Conservation (phyloP, 2,113 vertebrate genomes). For the Psittacula cyanocephala region DNA sequence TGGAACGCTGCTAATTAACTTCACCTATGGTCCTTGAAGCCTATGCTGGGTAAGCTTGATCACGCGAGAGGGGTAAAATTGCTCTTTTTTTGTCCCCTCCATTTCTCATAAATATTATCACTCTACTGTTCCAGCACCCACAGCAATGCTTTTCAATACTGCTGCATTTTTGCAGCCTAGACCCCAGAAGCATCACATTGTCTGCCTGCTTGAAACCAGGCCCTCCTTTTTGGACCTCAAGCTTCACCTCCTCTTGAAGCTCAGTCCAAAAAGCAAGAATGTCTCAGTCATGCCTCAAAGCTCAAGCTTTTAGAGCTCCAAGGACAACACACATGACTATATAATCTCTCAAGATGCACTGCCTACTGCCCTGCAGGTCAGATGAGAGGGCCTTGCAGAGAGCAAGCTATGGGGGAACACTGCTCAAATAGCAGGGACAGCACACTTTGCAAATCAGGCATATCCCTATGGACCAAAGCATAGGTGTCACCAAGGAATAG, state of each 20-base stretch:
- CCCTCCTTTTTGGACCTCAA: neutral
- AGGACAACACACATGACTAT: neutral
- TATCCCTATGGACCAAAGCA: neutral
- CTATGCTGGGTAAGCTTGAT: accelerated
- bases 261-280: neutral
- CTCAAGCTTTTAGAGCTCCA: neutral
- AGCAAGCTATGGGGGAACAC: accelerated
- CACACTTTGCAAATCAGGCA: neutral
- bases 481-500: neutral
- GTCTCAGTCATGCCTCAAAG: neutral
- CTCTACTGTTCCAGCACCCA: no score
- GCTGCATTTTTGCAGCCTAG: neutral
- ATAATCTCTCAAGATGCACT: neutral
- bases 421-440: neutral
- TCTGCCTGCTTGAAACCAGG: neutral
- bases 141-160: neutral
- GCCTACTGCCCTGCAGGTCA: neutral
- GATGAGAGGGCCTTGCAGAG: neutral
- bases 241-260: neutral
- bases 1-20: neutral
- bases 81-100: neutral
- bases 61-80: neutral
- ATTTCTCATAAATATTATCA: neutral
- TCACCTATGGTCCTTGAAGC: neutral
- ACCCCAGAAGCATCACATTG: neutral